Conservation (phyloP, 2,888 invertebrate species). For the Aspidiotus destructor region DNA sequence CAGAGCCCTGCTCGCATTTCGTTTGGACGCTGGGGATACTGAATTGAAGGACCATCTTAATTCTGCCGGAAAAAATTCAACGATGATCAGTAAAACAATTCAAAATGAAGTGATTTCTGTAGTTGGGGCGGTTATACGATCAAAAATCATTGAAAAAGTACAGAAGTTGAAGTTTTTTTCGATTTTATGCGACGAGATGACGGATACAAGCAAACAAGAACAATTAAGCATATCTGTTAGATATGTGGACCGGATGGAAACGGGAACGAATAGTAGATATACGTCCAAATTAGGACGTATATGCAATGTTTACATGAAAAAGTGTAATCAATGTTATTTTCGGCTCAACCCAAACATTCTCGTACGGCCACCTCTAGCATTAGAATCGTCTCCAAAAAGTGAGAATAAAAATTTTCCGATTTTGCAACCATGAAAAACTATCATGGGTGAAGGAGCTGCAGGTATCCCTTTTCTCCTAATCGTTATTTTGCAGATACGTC, state of each 20-base stretch:
- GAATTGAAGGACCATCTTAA: conserved; percentile 36
- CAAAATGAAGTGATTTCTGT: conserved; percentile 38
- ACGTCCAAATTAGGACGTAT: no score
- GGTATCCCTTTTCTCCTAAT: no score
- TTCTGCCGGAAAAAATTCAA: conserved; percentile 35
- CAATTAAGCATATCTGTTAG: conserved; percentile 18
- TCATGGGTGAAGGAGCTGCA: no score
- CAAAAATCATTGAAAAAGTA: conserved; percentile 37
- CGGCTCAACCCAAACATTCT: no score
- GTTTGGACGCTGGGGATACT: conserved; percentile 37
- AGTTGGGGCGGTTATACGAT: conserved; percentile 36
- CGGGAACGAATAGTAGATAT: no score
- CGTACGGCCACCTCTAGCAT: no score
- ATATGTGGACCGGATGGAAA: conserved; percentile 9
- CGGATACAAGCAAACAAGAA: conserved; percentile 9
- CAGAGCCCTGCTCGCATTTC: conserved; percentile 38
- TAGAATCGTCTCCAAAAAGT: no score
- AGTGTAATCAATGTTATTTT: no score
- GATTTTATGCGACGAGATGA: conserved; percentile 35
- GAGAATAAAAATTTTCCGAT: no score
- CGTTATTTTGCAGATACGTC: no score
- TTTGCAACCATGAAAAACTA: no score
- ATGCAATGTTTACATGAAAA: no score
- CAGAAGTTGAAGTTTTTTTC: conserved; percentile 10
- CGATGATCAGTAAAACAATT: conserved; percentile 37